Evolutionary conservation across 2,113 vertebrate genomes (phyloP).

Genomic region (Entomyzon cyanotis): DNA sequence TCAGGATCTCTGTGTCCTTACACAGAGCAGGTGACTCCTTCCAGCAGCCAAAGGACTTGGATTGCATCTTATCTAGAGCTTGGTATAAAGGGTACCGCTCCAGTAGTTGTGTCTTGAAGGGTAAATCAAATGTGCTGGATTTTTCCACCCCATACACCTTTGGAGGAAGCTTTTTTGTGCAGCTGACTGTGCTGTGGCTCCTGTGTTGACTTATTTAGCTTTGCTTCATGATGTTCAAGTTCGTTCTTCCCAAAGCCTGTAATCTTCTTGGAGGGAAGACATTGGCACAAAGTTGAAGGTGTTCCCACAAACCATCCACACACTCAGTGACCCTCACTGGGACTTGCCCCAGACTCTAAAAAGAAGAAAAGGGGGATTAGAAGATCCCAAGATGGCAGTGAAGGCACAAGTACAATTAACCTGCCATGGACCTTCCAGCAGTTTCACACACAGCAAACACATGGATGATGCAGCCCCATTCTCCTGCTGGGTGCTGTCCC

Average conservation of each 20-base stretch:
- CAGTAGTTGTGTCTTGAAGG: background rate
- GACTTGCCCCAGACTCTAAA: background rate
- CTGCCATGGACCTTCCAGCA: background rate
- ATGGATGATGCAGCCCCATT: fast-evolving
- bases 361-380: background rate
- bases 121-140: background rate
- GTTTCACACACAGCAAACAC: background rate
- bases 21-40: background rate
- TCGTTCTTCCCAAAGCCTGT: background rate
- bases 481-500: background rate
- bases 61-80: background rate
- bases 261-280: background rate
- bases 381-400: background rate
- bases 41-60: background rate
- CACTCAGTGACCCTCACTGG: background rate
- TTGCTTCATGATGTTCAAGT: background rate
- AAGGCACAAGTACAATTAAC: background rate
- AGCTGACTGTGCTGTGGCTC: background rate
- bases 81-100: background rate
- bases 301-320: background rate
- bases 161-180: background rate
- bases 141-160: background rate
- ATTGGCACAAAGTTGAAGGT: background rate
- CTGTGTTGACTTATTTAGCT: background rate
- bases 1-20: background rate